These are phyloP conservation scores for Polydrusus cervinus DNA, from an alignment of 2,888 invertebrate species.

Conservation along the genomic window DNA sequence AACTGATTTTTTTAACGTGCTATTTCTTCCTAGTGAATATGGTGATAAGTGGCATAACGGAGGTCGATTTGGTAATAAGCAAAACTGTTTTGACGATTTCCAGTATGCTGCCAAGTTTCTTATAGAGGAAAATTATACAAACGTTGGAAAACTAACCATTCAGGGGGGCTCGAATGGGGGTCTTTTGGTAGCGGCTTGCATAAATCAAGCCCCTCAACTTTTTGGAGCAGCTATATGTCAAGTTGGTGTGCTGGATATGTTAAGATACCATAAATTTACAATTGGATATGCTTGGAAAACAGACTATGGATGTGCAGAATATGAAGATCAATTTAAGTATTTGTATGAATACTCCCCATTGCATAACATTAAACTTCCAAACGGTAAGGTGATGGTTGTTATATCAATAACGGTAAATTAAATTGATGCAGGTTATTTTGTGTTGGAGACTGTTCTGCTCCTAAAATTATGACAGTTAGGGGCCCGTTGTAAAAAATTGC, in stretches of 20 bases:
- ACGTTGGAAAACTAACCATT: constrained; percentile 83
- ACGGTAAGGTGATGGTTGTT: constrained; percentile 60
- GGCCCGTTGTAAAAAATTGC: too few relatives aligned
- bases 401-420: background rate
- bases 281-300: constrained; percentile 97
- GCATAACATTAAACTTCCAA: constrained; percentile 88
- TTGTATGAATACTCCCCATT: constrained; percentile 92
- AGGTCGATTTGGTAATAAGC: constrained; percentile 92
- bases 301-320: constrained; percentile 95
- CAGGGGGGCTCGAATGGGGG: constrained; percentile 99
- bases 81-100: constrained; percentile 98
- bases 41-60: constrained; percentile 98
- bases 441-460: too few relatives aligned
- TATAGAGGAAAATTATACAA: constrained; percentile 86
- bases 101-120: constrained; percentile 93
- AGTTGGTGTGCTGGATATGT: constrained; percentile 98
- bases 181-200: constrained; percentile 93
- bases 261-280: constrained; percentile 98
- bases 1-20: background rate
- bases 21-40: constrained; percentile 83
- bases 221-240: constrained; percentile 95
- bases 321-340: constrained; percentile 89
- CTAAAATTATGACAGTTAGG: too few relatives aligned
- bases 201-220: constrained; percentile 95
- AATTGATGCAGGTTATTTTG: too few relatives aligned